Conservation (phyloP, 2,888 invertebrate species). For the Apodemia zela region DNA sequence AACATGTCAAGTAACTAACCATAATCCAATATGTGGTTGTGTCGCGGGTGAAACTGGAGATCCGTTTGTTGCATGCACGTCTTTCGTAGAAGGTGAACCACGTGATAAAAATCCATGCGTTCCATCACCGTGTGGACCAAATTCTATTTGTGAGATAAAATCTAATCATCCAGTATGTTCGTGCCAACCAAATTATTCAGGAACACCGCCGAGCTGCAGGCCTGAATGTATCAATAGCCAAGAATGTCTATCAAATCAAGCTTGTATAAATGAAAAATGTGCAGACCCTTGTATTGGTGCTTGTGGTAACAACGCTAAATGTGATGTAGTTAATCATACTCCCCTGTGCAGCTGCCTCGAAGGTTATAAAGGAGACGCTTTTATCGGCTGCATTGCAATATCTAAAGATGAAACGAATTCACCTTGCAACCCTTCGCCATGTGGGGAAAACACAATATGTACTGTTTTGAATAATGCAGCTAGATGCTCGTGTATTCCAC, state of each 20-base stretch:
- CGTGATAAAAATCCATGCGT: constrained; percentile 80
- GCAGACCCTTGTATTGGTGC: constrained; percentile 88
- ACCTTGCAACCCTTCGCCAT: constrained; percentile 89
- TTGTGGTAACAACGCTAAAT: constrained; percentile 90
- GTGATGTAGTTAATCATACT: constrained; percentile 88
- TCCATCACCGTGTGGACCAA: constrained; percentile 88
- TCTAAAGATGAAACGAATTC: constrained; percentile 64
- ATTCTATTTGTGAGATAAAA: constrained; percentile 91
- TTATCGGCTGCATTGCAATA: constrained; percentile 86
- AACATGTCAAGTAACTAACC: constrained; percentile 88
- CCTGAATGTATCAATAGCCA: constrained; percentile 92
- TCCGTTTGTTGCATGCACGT: constrained; percentile 87
- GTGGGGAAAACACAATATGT: constrained; percentile 92
- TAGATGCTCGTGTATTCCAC: constrained; percentile 92
- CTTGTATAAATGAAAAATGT: constrained; percentile 91
- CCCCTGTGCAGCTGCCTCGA: constrained; percentile 89
- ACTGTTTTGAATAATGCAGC: constrained; percentile 84
- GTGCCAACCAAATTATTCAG: constrained; percentile 88
- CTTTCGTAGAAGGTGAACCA: constrained; percentile 54
- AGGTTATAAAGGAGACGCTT: constrained; percentile 91
- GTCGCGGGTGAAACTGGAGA: constrained; percentile 87
- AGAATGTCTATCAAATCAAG: constrained; percentile 88
- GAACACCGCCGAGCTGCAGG: constrained; percentile 89
- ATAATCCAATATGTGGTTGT: constrained; percentile 92
- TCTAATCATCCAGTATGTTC: constrained; percentile 89